phyloP scores from a whole-genome alignment of 2,797 vertebrate genomes.

The Lagorchestes hirsutus region DNA sequence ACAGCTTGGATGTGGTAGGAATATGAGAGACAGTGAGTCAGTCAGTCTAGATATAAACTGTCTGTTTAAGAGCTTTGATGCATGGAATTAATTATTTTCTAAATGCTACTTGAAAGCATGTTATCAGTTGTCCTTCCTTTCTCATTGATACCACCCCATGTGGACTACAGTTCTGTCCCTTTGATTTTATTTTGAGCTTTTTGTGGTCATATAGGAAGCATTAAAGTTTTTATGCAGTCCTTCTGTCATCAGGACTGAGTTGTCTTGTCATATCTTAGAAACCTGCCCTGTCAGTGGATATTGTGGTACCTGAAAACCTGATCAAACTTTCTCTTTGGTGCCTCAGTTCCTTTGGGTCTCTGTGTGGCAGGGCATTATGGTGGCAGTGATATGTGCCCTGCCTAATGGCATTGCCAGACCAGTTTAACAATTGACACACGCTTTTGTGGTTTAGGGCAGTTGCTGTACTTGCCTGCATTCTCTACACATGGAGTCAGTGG shows the following conservation, averaged over 20 bases:
- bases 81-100: neutral
- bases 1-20: neutral
- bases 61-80: neutral
- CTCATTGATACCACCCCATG: neutral
- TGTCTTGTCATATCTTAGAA: neutral
- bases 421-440: neutral
- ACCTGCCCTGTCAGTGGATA: neutral
- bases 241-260: neutral
- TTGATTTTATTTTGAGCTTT: neutral
- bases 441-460: neutral
- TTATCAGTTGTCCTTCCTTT: neutral
- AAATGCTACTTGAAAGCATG: neutral
- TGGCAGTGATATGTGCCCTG: neutral
- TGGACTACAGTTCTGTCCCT: neutral
- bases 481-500: neutral
- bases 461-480: neutral
- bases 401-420: neutral
- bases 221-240: neutral
- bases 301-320: neutral
- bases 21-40: no score
- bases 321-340: neutral
- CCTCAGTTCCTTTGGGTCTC: neutral
- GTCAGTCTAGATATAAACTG: no score
- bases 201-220: neutral
- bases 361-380: neutral